A percentile compares a stretch with the other conserved stretches of the same genome.
These are phyloP conservation scores for Dryococelus australis DNA, from an alignment of 2,888 invertebrate species.

Conservation along the genomic window DNA sequence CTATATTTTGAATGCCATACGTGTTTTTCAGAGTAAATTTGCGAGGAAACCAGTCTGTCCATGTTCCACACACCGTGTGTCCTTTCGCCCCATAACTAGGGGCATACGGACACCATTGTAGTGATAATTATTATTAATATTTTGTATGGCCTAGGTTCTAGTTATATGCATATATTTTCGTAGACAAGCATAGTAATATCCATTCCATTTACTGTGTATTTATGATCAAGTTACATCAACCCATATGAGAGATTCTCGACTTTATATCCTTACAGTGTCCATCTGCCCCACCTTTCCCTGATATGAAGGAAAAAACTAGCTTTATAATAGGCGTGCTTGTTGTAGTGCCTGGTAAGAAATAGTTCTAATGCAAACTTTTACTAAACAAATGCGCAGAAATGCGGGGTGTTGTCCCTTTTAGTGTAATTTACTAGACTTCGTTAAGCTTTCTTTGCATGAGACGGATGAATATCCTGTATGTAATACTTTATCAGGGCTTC, in stretches of 20 bases:
- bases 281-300: constrained; percentile 17
- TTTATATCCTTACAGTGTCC: background rate
- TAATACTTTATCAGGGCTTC: too few species aligned
- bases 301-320: background rate
- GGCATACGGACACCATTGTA: constrained; percentile 22
- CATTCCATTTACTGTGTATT: too few species aligned
- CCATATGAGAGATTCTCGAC: background rate
- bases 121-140: background rate
- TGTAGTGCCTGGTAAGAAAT: too few species aligned
- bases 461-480: too few species aligned
- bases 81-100: constrained; percentile 25
- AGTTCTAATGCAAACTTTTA: too few species aligned
- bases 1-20: background rate
- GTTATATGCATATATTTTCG: background rate
- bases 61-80: background rate
- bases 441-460: too few species aligned
- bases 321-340: too few species aligned
- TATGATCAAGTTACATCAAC: too few species aligned
- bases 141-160: background rate
- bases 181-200: background rate
- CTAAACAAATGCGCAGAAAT: too few species aligned
- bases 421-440: too few species aligned
- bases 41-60: background rate
- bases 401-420: too few species aligned
- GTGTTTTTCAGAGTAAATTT: background rate